Evolutionary conservation across 1,140 invertebrate species (phyloP).

Genomic region (Hylyphantes graminicola): DNA sequence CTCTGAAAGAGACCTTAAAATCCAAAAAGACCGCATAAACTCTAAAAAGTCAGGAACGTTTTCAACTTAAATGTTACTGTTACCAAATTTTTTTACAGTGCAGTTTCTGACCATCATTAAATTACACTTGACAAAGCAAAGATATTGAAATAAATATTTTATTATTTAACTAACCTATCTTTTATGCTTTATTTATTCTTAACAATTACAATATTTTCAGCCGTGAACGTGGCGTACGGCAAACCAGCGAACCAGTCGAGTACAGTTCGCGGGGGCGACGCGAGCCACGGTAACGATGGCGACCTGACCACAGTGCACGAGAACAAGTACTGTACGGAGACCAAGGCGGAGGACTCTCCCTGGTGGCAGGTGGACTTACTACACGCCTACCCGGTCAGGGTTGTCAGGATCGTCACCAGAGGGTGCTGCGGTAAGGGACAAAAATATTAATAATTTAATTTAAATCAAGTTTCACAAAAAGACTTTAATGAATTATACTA

Average conservation of each 20-base stretch:
- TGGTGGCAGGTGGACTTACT: constrained; percentile 93
- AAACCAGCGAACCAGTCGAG: constrained; percentile 88
- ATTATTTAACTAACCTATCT: no score
- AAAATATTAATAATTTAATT: not conserved
- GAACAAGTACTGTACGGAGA: constrained; percentile 87
- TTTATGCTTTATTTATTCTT: no score
- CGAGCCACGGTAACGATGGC: constrained; percentile 87
- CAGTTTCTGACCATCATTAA: no score
- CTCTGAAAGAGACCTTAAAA: no score
- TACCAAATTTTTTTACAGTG: no score
- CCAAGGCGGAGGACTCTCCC: constrained; percentile 83
- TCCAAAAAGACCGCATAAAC: no score
- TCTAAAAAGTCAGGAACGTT: no score
- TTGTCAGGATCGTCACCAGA: constrained; percentile 85
- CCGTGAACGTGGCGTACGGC: constrained; percentile 81
- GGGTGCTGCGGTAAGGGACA: constrained; percentile 80
- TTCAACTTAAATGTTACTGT: no score
- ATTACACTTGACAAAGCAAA: no score
- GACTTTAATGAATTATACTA: no score
- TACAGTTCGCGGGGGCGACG: constrained; percentile 81
- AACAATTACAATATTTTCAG: constrained; percentile 42
- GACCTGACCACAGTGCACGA: constrained; percentile 85
- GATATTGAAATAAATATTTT: no score
- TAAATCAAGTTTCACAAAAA: no score
- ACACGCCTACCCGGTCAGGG: constrained; percentile 82